phyloP scores from a whole-genome alignment of 2,888 invertebrate species.

The Venusia cambrica region DNA sequence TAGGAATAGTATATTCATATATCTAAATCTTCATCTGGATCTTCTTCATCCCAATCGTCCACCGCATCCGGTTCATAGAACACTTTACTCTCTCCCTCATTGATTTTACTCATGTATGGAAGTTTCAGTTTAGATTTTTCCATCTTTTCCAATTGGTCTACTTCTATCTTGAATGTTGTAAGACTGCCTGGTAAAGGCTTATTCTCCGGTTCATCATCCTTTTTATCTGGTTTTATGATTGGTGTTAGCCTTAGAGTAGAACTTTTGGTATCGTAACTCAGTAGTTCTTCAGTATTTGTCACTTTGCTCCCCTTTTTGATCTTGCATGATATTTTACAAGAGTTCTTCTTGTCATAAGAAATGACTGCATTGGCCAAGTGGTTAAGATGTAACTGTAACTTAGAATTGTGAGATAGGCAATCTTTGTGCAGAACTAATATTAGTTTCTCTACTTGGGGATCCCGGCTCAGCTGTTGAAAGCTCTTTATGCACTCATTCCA shows the following conservation, averaged over 20 bases:
- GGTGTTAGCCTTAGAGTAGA: constrained; percentile 48
- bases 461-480: constrained; percentile 41
- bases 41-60: constrained; percentile 93
- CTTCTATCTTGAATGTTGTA: constrained; percentile 84
- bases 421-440: constrained; percentile 73
- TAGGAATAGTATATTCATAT: constrained; percentile 56
- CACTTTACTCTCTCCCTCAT: constrained; percentile 82
- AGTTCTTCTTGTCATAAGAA: constrained; percentile 45
- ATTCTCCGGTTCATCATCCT: constrained; percentile 49
- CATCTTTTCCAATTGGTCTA: constrained; percentile 82
- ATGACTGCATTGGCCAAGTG: constrained; percentile 66
- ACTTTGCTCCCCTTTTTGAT: constrained; percentile 79
- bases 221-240: constrained; percentile 45
- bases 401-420: constrained; percentile 60
- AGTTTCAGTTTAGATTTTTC: constrained; percentile 81
- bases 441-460: constrained; percentile 48
- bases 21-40: constrained; percentile 92
- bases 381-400: constrained; percentile 63
- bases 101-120: constrained; percentile 81
- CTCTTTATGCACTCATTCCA: constrained; percentile 57
- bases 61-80: constrained; percentile 88
- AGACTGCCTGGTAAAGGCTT: constrained; percentile 64
- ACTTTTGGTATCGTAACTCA: constrained; percentile 53
- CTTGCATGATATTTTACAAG: constrained; percentile 50
- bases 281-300: constrained; percentile 61